A percentile compares a stretch with the other conserved stretches of the same genome.
Evolutionary conservation across 2,888 invertebrate species (phyloP).

Genomic region (Noctua janthe): DNA sequence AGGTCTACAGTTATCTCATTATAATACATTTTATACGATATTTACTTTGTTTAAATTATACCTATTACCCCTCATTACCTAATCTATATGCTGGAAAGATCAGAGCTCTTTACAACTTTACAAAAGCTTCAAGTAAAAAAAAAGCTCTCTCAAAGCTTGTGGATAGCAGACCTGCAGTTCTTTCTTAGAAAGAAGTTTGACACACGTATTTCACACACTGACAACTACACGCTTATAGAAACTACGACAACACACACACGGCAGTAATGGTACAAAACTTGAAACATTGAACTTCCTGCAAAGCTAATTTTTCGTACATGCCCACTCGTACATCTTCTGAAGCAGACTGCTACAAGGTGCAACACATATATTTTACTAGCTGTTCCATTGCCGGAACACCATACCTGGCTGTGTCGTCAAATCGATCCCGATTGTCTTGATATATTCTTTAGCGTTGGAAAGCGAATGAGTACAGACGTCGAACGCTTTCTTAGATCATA

Average conservation of each 20-base stretch:
- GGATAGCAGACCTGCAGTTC: not conserved
- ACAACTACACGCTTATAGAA: not conserved
- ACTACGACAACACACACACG: not conserved
- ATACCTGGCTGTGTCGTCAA: constrained; percentile 68
- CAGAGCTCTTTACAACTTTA: not conserved
- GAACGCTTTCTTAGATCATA: constrained; percentile 75
- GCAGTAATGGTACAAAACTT: not conserved
- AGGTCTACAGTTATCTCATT: constrained; percentile 69
- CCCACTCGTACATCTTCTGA: constrained; percentile 68
- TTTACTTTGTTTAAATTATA: constrained; percentile 58
- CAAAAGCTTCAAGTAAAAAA: not conserved
- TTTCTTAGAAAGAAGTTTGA: not conserved
- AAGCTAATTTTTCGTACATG: constrained; percentile 12
- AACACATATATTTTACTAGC: constrained; percentile 71
- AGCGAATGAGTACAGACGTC: constrained; percentile 61
- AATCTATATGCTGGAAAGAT: not conserved
- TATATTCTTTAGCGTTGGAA: constrained; percentile 64
- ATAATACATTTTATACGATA: constrained; percentile 71
- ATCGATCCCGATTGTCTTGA: constrained; percentile 70
- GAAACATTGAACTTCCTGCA: constrained; percentile 4
- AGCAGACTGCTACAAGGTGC: constrained; percentile 75
- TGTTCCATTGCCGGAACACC: constrained; percentile 57
- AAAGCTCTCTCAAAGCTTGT: not conserved
- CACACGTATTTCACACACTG: not conserved
- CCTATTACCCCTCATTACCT: not conserved